Conservation (phyloP, 2,797 vertebrate species). For the Tapirus indicus region DNA sequence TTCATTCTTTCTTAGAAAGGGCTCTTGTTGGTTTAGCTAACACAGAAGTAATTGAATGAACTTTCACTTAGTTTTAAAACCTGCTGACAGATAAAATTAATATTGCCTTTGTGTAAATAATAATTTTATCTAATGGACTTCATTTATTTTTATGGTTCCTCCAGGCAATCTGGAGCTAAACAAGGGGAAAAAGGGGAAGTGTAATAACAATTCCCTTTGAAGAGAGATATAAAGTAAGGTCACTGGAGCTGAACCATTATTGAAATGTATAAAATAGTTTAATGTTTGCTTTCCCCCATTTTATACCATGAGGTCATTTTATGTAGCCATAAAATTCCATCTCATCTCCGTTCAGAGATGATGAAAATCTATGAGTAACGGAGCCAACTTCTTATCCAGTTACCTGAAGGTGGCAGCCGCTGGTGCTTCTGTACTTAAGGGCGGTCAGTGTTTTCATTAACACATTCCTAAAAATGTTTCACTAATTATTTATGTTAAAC, state of each 20-base stretch:
- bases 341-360: constrained; percentile 53
- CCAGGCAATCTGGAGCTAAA: constrained; percentile 70
- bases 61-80: constrained; percentile 54
- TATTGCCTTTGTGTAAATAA: constrained; percentile 73
- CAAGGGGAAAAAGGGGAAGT: constrained; percentile 35
- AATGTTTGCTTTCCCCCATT: constrained; percentile 63
- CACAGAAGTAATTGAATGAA: constrained; percentile 67
- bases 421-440: neutral
- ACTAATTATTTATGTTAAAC: neutral
- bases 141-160: constrained; percentile 81
- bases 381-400: neutral
- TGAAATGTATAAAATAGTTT: constrained; percentile 72
- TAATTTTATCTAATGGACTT: constrained; percentile 76
- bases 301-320: constrained; percentile 70
- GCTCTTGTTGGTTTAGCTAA: constrained; percentile 78
- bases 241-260: constrained; percentile 60
- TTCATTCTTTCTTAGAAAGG: neutral
- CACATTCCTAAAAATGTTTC: neutral
- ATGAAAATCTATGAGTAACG: constrained; percentile 36
- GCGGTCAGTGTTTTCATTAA: neutral
- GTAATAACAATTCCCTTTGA: constrained; percentile 55
- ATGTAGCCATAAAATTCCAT: constrained; percentile 38
- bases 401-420: neutral
- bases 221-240: constrained; percentile 71
- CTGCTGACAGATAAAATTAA: constrained; percentile 78